Percentiles rank a stretch among this genome's conserved stretches.
phyloP scores from a whole-genome alignment of 2,797 vertebrate genomes.

The Ispidina lecontei region DNA sequence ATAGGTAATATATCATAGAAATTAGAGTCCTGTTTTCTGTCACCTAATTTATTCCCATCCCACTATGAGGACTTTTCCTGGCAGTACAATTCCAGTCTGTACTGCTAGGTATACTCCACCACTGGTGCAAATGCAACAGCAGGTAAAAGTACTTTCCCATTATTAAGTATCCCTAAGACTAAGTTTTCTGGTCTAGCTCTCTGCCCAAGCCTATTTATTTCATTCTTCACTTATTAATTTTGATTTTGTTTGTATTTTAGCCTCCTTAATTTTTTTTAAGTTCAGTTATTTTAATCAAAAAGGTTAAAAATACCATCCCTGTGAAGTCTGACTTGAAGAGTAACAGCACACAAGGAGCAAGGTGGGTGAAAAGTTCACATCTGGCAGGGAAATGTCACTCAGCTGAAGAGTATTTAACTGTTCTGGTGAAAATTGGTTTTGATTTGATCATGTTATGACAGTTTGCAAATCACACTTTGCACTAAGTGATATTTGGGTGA shows the following conservation, averaged over 20 bases:
- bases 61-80: conserved; percentile 56
- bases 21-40: conserved; percentile 50
- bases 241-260: neutral
- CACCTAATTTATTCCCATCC: conserved; percentile 53
- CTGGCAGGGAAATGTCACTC: conserved; percentile 61
- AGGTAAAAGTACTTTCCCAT: neutral
- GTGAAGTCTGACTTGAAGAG: conserved; percentile 22
- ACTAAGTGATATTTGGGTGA: conserved; percentile 58
- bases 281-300: neutral
- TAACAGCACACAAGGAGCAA: neutral
- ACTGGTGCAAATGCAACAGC: conserved; percentile 18
- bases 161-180: neutral
- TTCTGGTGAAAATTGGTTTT: conserved; percentile 66
- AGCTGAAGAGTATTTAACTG: conserved; percentile 54
- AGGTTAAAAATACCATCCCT: neutral
- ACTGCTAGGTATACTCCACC: conserved; percentile 34
- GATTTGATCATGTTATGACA: conserved; percentile 72
- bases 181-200: neutral
- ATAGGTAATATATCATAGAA: conserved; percentile 31
- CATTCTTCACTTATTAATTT: neutral
- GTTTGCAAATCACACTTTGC: conserved; percentile 64
- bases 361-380: conserved; percentile 64
- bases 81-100: neutral
- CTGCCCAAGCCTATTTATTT: neutral
- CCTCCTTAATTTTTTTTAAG: neutral